phyloP scores from a whole-genome alignment of 2,113 vertebrate genomes.

The Hypocryptadius cinnamomeus region DNA sequence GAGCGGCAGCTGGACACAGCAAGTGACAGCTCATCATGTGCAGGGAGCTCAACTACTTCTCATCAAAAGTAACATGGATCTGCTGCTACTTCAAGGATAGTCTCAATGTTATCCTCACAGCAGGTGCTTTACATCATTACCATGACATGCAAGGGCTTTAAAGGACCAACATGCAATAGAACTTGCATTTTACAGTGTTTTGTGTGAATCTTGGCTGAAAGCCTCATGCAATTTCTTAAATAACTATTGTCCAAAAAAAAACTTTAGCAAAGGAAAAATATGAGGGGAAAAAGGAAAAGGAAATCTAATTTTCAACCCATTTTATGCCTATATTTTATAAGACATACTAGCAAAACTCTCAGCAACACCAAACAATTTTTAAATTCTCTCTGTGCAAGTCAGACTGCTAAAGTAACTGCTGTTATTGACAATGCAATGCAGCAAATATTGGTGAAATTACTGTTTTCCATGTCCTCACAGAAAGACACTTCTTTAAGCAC shows the following conservation, averaged over 20 bases:
- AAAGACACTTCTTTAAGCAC: background rate
- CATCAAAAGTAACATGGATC: background rate
- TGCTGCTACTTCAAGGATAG: background rate
- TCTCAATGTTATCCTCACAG: background rate
- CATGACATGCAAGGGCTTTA: background rate
- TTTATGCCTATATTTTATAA: background rate
- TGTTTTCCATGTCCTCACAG: background rate
- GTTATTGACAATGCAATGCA: background rate
- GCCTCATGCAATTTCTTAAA: background rate
- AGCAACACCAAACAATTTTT: background rate
- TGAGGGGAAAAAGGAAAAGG: background rate
- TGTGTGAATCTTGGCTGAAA: background rate
- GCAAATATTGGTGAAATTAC: background rate
- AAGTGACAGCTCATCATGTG: background rate
- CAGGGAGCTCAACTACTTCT: background rate
- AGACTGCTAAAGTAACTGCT: background rate
- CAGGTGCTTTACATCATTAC: background rate
- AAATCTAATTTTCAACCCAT: background rate
- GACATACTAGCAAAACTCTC: background rate
- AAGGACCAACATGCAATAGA: background rate
- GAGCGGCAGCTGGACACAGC: background rate
- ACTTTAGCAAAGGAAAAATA: background rate
- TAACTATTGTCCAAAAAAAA: background rate
- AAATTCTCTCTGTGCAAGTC: background rate
- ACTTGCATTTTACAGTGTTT: background rate